phyloP scores from a whole-genome alignment of 2,888 invertebrate species.

The Myopa tessellatipennis region DNA sequence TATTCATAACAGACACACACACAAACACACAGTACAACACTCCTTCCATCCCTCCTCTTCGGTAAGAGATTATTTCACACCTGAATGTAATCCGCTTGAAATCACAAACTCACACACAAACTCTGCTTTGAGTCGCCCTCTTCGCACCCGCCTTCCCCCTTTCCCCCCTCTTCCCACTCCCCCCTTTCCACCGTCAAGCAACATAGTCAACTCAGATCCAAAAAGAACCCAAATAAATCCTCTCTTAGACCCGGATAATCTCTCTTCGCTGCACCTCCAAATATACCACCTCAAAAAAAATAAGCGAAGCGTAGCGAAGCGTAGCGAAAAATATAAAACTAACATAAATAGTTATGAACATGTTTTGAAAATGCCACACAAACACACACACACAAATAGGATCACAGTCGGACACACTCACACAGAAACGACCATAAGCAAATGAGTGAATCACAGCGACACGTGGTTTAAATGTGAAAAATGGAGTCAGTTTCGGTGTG shows the following conservation, averaged over 20 bases:
- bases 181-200: no score
- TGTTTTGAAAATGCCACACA: background rate
- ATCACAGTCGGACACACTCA: background rate
- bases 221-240: background rate
- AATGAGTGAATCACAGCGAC: no score
- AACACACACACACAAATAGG: background rate
- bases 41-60: no score
- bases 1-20: no score
- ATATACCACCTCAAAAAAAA: background rate
- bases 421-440: background rate
- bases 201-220: no score
- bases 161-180: background rate
- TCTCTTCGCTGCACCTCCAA: background rate
- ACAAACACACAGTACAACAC: no score
- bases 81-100: background rate
- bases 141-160: background rate
- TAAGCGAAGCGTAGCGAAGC: conserved; percentile 11
- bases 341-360: background rate
- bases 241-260: conserved; percentile 4
- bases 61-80: background rate
- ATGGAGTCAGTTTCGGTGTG: background rate
- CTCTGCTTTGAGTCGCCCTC: background rate
- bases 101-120: background rate
- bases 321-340: background rate
- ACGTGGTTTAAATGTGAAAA: no score